Base-by-base conservation (phyloP, 2,113 vertebrate species). In the Antennarius striatus region DNA sequence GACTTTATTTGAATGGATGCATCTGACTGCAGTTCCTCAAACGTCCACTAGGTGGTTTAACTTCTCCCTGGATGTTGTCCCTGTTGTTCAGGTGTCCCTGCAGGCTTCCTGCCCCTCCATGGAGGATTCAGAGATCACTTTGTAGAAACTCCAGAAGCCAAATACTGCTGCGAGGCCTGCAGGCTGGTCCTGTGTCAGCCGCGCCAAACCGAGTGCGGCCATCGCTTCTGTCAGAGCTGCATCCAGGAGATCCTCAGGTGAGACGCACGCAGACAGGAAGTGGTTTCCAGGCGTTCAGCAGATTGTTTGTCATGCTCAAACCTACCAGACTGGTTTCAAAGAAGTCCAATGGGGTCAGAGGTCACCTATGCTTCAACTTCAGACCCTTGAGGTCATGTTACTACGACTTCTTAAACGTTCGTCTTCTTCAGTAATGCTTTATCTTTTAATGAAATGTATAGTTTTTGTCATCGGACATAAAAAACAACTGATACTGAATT, bases 111-210 rank as follows among this genome's bases (percentile, higher is more conserved):
- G 56, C 97, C 97, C 0, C 89, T 93, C 10, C 96, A 94, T 43
- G 96, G 95, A 0, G 97, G 97, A 13, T 99, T 98, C 92, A 93
- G 93, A 71, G 97, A 99, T 59, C 94, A 91, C 77, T 99, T 99
- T 42, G 91, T 97, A 69, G 94, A 94, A 75, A 77, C 89, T 0
- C 96, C 97, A 45, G 98, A 99, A 56, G 91, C 95, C 71, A 99
- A 99, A 78, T 99, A 99, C 85, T 94, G 95, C 87, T 99, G 98
- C 11, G 96, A 98, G 91, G 87, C 93, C 69, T 99, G 98, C 90
- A 91, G 82, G 63, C 92, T 95, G 84, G 96, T 96, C 76, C 91
- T 99, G 74, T 98, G 96, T 82, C 94, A 94, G 79, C 97, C 97
- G 0, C 93, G 94, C 48, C 98, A 99, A 90, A 99, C 98, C 0